A percentile compares a stretch with the other conserved stretches of the same genome.
Evolutionary conservation across 2,888 invertebrate genomes (phyloP).

Genomic region (Leucophora obtusa): DNA sequence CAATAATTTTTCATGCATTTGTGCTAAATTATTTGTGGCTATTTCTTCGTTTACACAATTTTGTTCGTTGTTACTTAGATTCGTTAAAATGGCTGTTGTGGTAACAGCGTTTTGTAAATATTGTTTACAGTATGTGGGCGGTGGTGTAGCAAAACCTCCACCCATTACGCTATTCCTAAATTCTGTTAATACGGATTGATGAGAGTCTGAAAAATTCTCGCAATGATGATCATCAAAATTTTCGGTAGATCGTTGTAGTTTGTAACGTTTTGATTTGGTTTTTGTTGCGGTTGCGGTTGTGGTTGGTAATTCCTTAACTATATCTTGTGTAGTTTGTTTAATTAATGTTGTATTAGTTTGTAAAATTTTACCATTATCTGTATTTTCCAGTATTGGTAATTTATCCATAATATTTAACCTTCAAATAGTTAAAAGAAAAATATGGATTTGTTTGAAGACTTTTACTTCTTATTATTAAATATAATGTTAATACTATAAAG

Average conservation of each 20-base stretch:
- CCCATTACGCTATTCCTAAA: slow-evolving; percentile 74
- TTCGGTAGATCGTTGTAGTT: slow-evolving; percentile 61
- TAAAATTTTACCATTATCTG: slow-evolving; percentile 35
- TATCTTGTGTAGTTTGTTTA: slow-evolving; percentile 6
- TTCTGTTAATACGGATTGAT: slow-evolving; percentile 56
- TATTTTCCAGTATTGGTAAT: slow-evolving; percentile 32
- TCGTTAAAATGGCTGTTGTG: slow-evolving; percentile 51
- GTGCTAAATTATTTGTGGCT: slow-evolving; percentile 48
- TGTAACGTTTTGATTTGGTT: slow-evolving; percentile 60
- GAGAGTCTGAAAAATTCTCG: slow-evolving; percentile 35
- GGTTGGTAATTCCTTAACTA: slow-evolving; percentile 9
- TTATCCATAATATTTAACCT: slow-evolving; percentile 63
- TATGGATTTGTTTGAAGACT: slow-evolving; percentile 28
- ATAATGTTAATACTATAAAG: slow-evolving; percentile 58
- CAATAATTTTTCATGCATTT: slow-evolving; percentile 74
- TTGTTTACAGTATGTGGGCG: slow-evolving; percentile 65
- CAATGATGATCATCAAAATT: slow-evolving; percentile 41
- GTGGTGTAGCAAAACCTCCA: slow-evolving; percentile 75
- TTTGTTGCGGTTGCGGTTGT: slow-evolving; percentile 23
- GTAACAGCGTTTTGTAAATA: slow-evolving; percentile 56
- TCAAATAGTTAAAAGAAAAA: slow-evolving; percentile 31
- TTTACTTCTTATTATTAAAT: slow-evolving; percentile 34
- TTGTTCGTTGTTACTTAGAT: slow-evolving; percentile 45
- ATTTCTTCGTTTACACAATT: background rate
- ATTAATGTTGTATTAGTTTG: slow-evolving; percentile 12